Evolutionary conservation across 2,797 vertebrate species (phyloP).

Genomic region (Lutjanus argentimaculatus): DNA sequence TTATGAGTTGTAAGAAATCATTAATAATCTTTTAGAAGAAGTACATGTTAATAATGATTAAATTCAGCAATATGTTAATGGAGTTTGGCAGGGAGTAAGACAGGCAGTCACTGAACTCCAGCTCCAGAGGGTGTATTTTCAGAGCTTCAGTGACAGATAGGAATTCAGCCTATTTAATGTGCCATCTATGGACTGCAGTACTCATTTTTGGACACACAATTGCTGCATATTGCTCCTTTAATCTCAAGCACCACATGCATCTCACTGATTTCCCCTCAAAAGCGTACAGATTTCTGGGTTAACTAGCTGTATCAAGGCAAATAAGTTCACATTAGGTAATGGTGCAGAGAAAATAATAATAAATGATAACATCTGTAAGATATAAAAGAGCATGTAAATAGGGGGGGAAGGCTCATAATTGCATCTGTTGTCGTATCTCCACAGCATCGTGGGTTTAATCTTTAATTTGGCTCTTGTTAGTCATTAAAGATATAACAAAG

Average conservation of each 20-base stretch:
- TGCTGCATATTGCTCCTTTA: too few relatives aligned
- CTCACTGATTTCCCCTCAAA: constrained; percentile 22
- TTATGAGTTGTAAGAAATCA: too few relatives aligned
- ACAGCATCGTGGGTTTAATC: constrained; percentile 68
- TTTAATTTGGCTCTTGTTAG: constrained; percentile 80
- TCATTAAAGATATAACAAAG: constrained; percentile 73
- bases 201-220: too few relatives aligned
- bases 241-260: constrained; percentile 59
- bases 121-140: too few relatives aligned
- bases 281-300: constrained; percentile 37
- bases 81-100: too few relatives aligned
- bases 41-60: too few relatives aligned
- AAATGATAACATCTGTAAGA: constrained; percentile 71
- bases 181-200: too few relatives aligned
- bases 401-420: constrained; percentile 68
- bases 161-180: too few relatives aligned
- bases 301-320: constrained; percentile 58
- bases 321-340: constrained; percentile 70
- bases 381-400: constrained; percentile 64
- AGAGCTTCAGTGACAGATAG: too few relatives aligned
- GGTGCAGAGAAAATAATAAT: constrained; percentile 53
- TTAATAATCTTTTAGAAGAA: too few relatives aligned
- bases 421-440: constrained; percentile 74
- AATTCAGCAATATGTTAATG: too few relatives aligned
- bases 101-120: too few relatives aligned